Evolutionary conservation across 2,888 invertebrate species (phyloP).

Genomic region (Malachius bipustulatus): DNA sequence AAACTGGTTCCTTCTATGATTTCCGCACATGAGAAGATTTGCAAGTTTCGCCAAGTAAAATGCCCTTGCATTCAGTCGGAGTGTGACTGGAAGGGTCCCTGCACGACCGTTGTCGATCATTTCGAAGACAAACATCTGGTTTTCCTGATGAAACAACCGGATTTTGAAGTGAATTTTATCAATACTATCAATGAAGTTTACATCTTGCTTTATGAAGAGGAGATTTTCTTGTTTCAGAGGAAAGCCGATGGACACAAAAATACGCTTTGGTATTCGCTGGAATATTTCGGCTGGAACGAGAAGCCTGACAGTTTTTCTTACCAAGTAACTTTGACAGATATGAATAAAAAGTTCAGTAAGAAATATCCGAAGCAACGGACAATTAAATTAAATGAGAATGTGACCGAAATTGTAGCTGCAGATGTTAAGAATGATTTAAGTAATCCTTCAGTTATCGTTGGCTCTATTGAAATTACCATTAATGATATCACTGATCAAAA

Average conservation of each 20-base stretch:
- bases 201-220: conserved; percentile 23
- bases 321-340: background rate
- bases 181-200: conserved; percentile 27
- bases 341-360: background rate
- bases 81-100: conserved; percentile 27
- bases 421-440: conserved; percentile 3
- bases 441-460: conserved; percentile 10
- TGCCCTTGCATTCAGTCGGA: conserved; percentile 20
- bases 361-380: background rate
- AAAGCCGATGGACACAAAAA: conserved; percentile 20
- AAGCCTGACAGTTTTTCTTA: background rate
- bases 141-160: conserved; percentile 22
- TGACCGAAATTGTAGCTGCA: background rate
- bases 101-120: conserved; percentile 25
- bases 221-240: conserved; percentile 25
- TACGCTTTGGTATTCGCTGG: conserved; percentile 24
- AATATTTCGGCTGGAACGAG: conserved; percentile 19
- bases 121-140: conserved; percentile 25
- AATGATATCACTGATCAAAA: background rate
- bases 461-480: conserved; percentile 5
- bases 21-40: conserved; percentile 25
- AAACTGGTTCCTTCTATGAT: conserved; percentile 20
- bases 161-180: conserved; percentile 29
- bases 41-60: conserved; percentile 21
- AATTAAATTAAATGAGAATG: background rate